phyloP scores from a whole-genome alignment of 2,888 invertebrate species.

The Taenaris catops region DNA sequence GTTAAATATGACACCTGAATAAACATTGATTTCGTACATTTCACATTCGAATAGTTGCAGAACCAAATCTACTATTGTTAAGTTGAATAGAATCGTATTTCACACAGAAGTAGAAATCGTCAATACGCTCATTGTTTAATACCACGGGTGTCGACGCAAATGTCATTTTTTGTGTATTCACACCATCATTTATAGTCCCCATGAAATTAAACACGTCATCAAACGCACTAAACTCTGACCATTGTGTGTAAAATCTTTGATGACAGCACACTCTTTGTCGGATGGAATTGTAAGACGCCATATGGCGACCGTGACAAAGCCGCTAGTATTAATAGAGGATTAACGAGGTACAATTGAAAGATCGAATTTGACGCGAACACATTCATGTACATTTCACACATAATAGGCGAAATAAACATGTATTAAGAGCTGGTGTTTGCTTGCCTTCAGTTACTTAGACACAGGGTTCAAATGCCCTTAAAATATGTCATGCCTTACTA shows the following conservation, averaged over 20 bases:
- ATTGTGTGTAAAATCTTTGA: constrained; percentile 45
- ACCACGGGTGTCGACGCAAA: constrained; percentile 41
- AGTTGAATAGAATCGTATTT: constrained; percentile 27
- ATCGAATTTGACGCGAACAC: constrained; percentile 46
- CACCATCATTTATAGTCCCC: constrained; percentile 42
- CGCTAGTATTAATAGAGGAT: constrained; percentile 40
- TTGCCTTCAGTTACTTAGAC: background rate
- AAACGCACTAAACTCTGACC: constrained; percentile 47
- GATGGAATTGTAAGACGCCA: constrained; percentile 50
- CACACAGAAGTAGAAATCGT: constrained; percentile 27
- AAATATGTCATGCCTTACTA: too few species aligned
- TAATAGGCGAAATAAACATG: constrained; percentile 8
- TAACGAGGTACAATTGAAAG: constrained; percentile 46
- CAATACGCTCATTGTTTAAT: constrained; percentile 31
- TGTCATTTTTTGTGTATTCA: constrained; percentile 53
- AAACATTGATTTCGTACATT: too few species aligned
- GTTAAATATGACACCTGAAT: too few species aligned
- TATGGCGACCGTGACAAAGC: constrained; percentile 55
- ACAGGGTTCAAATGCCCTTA: too few species aligned
- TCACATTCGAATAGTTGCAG: too few species aligned
- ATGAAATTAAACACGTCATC: constrained; percentile 62
- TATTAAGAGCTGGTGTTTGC: constrained; percentile 1
- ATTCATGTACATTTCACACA: constrained; percentile 18
- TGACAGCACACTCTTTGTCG: constrained; percentile 49
- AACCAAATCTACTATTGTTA: too few species aligned